These are phyloP conservation scores for Fissipunctia ypsillon DNA, from an alignment of 2,888 invertebrate genomes.

Conservation along the genomic window DNA sequence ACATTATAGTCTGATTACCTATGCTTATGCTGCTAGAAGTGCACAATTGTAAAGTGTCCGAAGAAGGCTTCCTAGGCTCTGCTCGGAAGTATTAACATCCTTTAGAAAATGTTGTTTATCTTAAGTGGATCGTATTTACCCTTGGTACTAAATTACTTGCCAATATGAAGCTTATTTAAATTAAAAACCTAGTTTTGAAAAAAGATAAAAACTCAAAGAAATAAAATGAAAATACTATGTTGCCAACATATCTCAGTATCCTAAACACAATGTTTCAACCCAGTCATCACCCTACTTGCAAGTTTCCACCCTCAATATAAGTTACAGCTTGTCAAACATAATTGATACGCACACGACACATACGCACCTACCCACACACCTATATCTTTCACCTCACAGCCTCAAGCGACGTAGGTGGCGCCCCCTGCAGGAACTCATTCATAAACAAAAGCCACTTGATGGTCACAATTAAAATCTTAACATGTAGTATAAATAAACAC, in stretches of 20 bases:
- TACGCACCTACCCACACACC: slow-evolving; percentile 4
- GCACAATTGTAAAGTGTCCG: no score
- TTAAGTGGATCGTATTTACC: not conserved
- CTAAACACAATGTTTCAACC: not conserved
- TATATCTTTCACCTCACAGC: slow-evolving; percentile 41
- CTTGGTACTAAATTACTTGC: not conserved
- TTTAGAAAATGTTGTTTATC: not conserved
- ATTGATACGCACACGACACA: slow-evolving; percentile 48
- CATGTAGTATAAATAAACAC: slow-evolving; percentile 86
- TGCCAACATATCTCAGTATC: not conserved
- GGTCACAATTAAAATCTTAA: slow-evolving; percentile 89
- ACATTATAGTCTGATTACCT: no score
- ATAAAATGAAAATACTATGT: not conserved
- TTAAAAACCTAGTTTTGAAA: not conserved
- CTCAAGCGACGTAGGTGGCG: slow-evolving; percentile 24
- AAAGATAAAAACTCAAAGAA: not conserved
- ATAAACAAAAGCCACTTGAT: slow-evolving; percentile 84
- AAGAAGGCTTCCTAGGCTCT: not conserved
- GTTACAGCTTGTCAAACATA: slow-evolving; percentile 58
- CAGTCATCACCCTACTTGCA: slow-evolving; percentile 13
- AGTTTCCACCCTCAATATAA: slow-evolving; percentile 36
- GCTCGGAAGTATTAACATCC: not conserved
- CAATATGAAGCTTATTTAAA: not conserved
- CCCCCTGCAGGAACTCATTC: slow-evolving; percentile 53
- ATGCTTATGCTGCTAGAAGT: no score